A percentile compares a stretch with the other conserved stretches of the same genome.
Conservation (phyloP, 2,797 vertebrate genomes). For the Spea hammondii region DNA sequence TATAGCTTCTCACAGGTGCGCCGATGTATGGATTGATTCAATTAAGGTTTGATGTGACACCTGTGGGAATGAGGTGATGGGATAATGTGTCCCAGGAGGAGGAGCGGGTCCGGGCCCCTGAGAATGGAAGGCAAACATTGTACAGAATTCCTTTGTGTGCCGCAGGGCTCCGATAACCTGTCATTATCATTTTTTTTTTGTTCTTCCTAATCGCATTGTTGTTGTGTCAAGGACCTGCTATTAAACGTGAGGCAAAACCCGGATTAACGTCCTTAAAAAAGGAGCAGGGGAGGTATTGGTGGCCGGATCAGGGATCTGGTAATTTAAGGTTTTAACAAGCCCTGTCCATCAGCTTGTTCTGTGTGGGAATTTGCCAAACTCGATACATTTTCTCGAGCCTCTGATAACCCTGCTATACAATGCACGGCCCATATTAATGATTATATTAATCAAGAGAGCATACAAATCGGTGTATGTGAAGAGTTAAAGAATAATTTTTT, state of each 20-base stretch:
- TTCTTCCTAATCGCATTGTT: slow-evolving; percentile 75
- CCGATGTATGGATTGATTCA: slow-evolving; percentile 1
- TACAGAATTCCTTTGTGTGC: slow-evolving; percentile 5
- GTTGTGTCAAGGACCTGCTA: slow-evolving; percentile 69
- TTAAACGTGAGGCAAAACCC: slow-evolving; percentile 62
- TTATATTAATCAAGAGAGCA: no score
- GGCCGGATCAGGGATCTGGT: neutral
- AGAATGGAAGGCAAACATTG: slow-evolving; percentile 19
- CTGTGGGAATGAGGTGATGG: slow-evolving; percentile 31
- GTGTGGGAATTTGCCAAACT: neutral
- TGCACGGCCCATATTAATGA: no score
- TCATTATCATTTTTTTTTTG: slow-evolving; percentile 69
- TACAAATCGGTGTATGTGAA: no score
- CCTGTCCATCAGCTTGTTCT: slow-evolving; percentile 6
- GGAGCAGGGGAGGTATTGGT: slow-evolving; percentile 1
- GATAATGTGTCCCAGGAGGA: slow-evolving; percentile 25
- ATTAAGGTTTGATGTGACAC: slow-evolving; percentile 11
- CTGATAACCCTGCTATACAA: no score
- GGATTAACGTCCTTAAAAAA: slow-evolving; percentile 26
- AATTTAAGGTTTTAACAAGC: neutral
- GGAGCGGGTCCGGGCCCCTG: slow-evolving; percentile 4
- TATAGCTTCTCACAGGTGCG: no score
- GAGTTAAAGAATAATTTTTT: no score
- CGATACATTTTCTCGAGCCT: neutral
- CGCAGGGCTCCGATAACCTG: slow-evolving; percentile 72